Evolutionary conservation across 2,888 invertebrate species (phyloP).

Genomic region (Cenopis cana): DNA sequence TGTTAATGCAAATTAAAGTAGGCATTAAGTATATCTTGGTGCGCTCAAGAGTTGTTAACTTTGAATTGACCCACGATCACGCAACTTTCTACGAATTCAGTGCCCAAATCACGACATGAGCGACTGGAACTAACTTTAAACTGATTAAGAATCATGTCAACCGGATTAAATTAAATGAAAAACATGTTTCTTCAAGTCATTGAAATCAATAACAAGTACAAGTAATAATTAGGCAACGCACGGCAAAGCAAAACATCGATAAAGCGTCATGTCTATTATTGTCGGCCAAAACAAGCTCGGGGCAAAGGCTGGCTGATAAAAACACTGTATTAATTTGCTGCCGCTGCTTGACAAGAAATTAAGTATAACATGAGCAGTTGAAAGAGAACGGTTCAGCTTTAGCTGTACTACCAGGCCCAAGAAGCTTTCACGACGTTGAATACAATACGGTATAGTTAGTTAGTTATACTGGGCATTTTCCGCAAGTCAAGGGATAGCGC

Average conservation of each 20-base stretch:
- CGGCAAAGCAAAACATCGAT: conserved; percentile 48
- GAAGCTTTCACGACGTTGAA: too few species aligned
- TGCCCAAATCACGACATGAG: not conserved
- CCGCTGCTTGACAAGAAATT: conserved; percentile 47
- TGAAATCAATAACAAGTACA: conserved; percentile 46
- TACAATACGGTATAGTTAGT: too few species aligned
- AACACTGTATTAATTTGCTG: conserved; percentile 73
- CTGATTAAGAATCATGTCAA: too few species aligned
- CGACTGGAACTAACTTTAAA: not conserved
- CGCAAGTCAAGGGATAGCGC: too few species aligned
- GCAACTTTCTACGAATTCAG: not conserved
- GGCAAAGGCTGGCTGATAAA: conserved; percentile 66
- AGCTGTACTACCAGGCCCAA: too few species aligned
- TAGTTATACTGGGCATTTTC: too few species aligned
- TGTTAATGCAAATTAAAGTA: too few species aligned
- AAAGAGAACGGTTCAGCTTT: conserved; percentile 27
- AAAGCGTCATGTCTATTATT: conserved; percentile 57
- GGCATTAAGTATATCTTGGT: too few species aligned
- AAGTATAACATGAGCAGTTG: conserved; percentile 46
- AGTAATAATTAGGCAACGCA: conserved; percentile 54
- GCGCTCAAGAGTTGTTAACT: too few species aligned
- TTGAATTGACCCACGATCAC: not conserved
- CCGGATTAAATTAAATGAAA: not conserved
- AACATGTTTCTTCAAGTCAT: conserved; percentile 5
- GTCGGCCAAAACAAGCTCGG: conserved; percentile 64